Conservation (phyloP, 2,888 invertebrate species). For the Stenolophus ochropezus region DNA sequence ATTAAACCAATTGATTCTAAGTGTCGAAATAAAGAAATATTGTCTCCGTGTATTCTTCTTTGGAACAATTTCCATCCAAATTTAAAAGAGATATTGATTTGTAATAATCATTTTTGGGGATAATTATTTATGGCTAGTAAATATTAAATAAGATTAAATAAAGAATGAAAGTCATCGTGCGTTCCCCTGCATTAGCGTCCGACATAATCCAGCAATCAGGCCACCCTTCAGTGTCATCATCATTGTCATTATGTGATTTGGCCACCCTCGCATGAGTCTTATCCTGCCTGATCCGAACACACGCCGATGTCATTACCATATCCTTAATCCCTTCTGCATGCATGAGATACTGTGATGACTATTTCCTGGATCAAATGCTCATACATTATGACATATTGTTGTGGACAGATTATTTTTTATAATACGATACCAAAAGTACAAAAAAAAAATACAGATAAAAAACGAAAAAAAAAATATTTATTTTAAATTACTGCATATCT, state of each 20-base stretch:
- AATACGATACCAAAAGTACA: neutral
- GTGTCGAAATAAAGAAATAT: no score
- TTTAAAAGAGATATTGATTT: neutral
- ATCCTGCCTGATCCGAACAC: neutral
- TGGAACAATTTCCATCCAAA: no score
- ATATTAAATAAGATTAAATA: neutral
- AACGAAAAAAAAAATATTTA: no score
- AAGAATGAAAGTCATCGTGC: neutral
- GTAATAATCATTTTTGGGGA: neutral
- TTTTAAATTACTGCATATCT: no score
- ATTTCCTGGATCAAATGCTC: neutral
- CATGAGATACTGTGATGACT: neutral
- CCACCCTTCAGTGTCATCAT: conserved; percentile 4
- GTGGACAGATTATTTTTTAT: neutral
- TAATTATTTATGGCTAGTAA: neutral
- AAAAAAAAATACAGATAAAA: neutral
- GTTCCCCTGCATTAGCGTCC: neutral
- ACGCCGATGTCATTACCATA: neutral
- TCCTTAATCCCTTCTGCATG: neutral
- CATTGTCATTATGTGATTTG: conserved; percentile 17
- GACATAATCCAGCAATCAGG: neutral
- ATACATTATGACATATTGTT: neutral
- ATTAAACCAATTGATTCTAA: no score
- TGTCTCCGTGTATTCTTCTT: no score
- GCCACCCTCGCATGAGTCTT: neutral